These are phyloP conservation scores for Poecilia gillii DNA, from an alignment of 2,797 vertebrate species.

Conservation along the genomic window DNA sequence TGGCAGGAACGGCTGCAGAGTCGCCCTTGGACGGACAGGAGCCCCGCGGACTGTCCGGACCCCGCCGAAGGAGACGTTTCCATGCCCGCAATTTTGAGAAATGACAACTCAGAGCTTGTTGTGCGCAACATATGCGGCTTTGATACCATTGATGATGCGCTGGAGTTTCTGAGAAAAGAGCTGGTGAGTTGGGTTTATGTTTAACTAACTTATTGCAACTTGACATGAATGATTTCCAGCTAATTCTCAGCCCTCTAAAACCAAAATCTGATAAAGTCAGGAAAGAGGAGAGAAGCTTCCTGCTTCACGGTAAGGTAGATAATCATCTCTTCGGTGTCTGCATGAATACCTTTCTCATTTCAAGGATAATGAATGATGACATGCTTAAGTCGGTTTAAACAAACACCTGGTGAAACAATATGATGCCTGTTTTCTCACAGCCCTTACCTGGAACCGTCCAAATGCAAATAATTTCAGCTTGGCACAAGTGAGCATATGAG, in stretches of 20 bases:
- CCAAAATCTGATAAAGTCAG: neutral
- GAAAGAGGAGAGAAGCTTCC: neutral
- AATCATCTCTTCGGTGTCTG: slow-evolving; percentile 24
- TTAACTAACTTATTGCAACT: neutral
- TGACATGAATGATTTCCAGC: neutral
- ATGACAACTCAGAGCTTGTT: slow-evolving; percentile 40
- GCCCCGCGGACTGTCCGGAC: neutral
- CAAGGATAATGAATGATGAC: slow-evolving; percentile 8
- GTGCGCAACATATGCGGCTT: slow-evolving; percentile 86
- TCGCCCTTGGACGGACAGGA: slow-evolving; percentile 79
- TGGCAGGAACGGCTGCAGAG: slow-evolving; percentile 89
- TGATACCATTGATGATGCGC: slow-evolving; percentile 84
- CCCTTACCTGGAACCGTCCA: neutral
- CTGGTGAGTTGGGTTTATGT: slow-evolving; percentile 82
- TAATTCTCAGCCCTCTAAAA: neutral
- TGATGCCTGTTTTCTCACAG: slow-evolving; percentile 27
- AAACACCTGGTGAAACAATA: slow-evolving; percentile 34
- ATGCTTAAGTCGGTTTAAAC: slow-evolving; percentile 13
- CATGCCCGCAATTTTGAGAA: slow-evolving; percentile 34
- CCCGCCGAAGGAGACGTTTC: slow-evolving; percentile 28
- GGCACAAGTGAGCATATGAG: neutral
- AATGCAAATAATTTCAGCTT: slow-evolving; percentile 17
- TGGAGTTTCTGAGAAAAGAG: slow-evolving; percentile 90
- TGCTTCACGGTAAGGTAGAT: slow-evolving; percentile 3
- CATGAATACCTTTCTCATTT: slow-evolving; percentile 19